Conservation (phyloP, 2,888 invertebrate genomes). For the Amaurobius ferox region DNA sequence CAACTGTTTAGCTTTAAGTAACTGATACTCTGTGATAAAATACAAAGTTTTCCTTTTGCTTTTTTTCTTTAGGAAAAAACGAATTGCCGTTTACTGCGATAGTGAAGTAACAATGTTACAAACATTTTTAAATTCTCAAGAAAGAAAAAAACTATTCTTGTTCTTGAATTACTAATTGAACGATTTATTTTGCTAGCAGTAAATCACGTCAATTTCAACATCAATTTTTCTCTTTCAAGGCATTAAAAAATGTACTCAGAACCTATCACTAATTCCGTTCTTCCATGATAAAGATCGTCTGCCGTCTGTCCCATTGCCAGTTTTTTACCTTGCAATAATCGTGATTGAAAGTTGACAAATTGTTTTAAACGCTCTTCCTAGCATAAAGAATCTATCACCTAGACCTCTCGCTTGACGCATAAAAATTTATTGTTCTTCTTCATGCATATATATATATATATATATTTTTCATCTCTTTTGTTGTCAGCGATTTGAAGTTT, state of each 20-base stretch:
- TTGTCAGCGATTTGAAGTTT: conserved; percentile 9
- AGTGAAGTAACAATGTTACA: neutral
- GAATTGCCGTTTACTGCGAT: neutral
- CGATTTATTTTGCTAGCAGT: neutral
- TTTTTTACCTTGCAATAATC: conserved; percentile 3
- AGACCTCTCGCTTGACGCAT: conserved; percentile 4
- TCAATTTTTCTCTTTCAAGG: neutral
- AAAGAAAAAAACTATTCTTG: neutral
- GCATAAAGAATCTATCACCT: conserved; percentile 15
- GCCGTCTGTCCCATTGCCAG: conserved; percentile 16
- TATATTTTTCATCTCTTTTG: conserved; percentile 6
- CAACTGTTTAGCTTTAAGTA: no score
- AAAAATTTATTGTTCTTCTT: conserved; percentile 20
- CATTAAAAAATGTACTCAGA: neutral
- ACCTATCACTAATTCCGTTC: conserved; percentile 12
- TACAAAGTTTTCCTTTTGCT: no score
- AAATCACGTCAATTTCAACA: conserved; percentile 7
- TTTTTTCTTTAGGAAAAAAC: no score
- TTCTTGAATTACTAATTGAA: conserved; percentile 13
- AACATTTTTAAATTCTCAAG: neutral
- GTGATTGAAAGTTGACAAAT: conserved; percentile 70
- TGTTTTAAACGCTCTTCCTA: conserved; percentile 25
- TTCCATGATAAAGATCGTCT: conserved; percentile 12
- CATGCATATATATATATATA: neutral
- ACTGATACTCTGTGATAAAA: no score